Base-by-base conservation (phyloP, 1,140 invertebrate species). In the Orchesella cincta region DNA sequence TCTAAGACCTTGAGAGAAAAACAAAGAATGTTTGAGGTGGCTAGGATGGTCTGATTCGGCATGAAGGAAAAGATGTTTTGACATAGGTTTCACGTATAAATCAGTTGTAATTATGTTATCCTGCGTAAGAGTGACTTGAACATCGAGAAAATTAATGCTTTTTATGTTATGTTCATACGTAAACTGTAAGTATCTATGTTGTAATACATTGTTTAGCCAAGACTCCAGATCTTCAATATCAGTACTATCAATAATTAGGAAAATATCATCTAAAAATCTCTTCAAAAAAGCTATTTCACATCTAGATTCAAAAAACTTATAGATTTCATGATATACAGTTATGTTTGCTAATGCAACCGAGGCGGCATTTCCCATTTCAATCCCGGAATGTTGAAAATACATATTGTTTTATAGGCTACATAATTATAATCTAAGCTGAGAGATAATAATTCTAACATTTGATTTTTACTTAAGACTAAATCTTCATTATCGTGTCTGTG, bases 391-490 rank as follows among this genome's bases (percentile, higher is more conserved):
- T 46, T 73, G 71, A 23, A 23, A 46, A 26, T 31, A 73, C 3
- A n/a, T n/a, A 2, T 46, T n/a, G 46, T 73, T 73, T 36, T 31
- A 46, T 8, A 73, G 36, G 36, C 14, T 20, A 73, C 34, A 29
- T 73, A 51, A 46, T 73, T 73, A 23, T 73, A 73, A 16, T 73
- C 71, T 46, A 73, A 29, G 28, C 71, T 46, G 36, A 73, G n/a
- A n/a, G 18, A n/a, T 39, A 73, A 14, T 8, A 73, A 28, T 20
- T 73, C 36, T 39, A 23, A 23, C 3, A 73, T 14, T 12, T 73
- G 5, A 8, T 23, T 46, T 12, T 16, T 12, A 39, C 26, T 73
- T 8, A 39, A 36, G 8, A 39, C 1, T 46, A 16, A 3, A 67
- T 73, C 28, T n/a, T 14, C n/a, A n/a, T n/a, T n/a, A n/a, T n/a